Percentiles rank a stretch among this genome's conserved stretches.
These are phyloP conservation scores for Aspidiotus destructor DNA, from an alignment of 2,888 invertebrate genomes.

Conservation along the genomic window DNA sequence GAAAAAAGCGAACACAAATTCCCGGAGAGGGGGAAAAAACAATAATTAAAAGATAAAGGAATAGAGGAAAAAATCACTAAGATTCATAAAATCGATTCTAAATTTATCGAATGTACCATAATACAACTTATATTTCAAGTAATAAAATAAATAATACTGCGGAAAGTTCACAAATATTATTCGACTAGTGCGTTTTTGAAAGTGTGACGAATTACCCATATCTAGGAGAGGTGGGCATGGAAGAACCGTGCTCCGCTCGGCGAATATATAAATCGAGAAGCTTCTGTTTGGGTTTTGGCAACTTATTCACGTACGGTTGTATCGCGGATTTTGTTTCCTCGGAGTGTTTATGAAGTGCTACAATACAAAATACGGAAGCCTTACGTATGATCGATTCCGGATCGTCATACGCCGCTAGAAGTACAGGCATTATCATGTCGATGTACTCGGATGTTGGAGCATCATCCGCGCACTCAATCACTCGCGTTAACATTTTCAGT, in stretches of 20 bases:
- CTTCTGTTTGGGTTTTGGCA: slow-evolving; percentile 84
- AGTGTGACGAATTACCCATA: slow-evolving; percentile 5
- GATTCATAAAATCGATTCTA: too few species aligned
- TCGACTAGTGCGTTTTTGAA: not conserved
- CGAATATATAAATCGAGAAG: slow-evolving; percentile 70
- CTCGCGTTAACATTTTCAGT: slow-evolving; percentile 78
- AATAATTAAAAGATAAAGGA: too few species aligned
- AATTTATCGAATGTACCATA: too few species aligned
- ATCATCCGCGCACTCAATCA: slow-evolving; percentile 64
- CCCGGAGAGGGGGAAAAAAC: too few species aligned
- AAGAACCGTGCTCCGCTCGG: slow-evolving; percentile 46
- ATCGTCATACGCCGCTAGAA: slow-evolving; percentile 86
- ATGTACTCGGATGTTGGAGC: slow-evolving; percentile 61
- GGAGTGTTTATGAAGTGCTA: slow-evolving; percentile 78
- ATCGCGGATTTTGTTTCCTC: slow-evolving; percentile 65
- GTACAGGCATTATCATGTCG: slow-evolving; percentile 72
- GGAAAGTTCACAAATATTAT: slow-evolving; percentile 2
- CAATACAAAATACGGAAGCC: slow-evolving; percentile 95
- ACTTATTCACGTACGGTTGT: slow-evolving; percentile 64
- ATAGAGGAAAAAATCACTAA: too few species aligned
- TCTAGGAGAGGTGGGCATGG: slow-evolving; percentile 39
- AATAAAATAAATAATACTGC: not conserved
- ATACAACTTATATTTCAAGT: too few species aligned
- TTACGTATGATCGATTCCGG: slow-evolving; percentile 86
- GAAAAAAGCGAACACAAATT: too few species aligned